Percentiles rank a stretch among this genome's conserved stretches.
Evolutionary conservation across 2,113 vertebrate species (phyloP).

Genomic region (Microcebus ravelobensis): DNA sequence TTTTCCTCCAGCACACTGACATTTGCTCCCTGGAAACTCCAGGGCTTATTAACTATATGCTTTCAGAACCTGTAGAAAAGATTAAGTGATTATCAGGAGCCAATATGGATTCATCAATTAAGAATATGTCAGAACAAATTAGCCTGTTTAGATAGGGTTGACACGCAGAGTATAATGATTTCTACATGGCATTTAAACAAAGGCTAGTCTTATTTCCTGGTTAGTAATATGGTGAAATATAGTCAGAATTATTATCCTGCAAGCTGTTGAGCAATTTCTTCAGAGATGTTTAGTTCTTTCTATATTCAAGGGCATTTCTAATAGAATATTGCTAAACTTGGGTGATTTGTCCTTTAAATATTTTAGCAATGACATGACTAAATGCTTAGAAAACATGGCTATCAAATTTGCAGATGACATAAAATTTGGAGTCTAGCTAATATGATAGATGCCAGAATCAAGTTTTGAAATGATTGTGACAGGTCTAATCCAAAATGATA

Average conservation of each 20-base stretch:
- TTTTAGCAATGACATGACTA: slow-evolving; percentile 28
- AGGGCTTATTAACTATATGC: neutral
- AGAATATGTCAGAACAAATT: neutral
- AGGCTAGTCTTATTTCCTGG: neutral
- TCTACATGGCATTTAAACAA: neutral
- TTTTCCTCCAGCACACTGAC: neutral
- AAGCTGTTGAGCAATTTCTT: neutral
- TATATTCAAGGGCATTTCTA: neutral
- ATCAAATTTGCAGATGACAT: neutral
- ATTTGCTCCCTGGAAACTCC: neutral
- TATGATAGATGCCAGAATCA: slow-evolving; percentile 28
- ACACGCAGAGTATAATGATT: neutral
- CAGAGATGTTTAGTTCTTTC: neutral
- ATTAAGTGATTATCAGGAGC: neutral
- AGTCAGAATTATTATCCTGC: neutral
- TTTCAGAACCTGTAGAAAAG: neutral
- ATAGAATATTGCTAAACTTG: neutral
- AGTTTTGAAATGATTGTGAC: slow-evolving; percentile 39
- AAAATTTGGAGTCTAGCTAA: neutral
- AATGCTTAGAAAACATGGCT: slow-evolving; percentile 35
- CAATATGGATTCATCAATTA: neutral
- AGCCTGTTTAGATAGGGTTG: neutral
- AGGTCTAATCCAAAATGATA: neutral
- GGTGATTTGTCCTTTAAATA: slow-evolving; percentile 2
- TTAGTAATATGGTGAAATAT: neutral